phyloP scores from a whole-genome alignment of 2,113 vertebrate species.

The Hippocampus zosterae region DNA sequence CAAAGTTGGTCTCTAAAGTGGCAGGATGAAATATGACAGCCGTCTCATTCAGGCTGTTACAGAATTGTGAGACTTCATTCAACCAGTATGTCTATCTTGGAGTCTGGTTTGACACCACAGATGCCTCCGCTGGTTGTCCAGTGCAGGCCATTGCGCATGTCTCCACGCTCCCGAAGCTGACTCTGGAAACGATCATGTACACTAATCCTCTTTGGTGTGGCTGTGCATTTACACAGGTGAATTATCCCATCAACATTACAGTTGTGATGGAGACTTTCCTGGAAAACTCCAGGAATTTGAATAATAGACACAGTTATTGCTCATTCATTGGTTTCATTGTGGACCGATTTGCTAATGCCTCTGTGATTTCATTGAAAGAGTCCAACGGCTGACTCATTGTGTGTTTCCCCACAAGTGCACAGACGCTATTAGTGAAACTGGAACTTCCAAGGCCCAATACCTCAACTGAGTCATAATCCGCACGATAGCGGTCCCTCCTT shows the following conservation, averaged over 20 bases:
- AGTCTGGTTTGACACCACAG: slow-evolving; percentile 35
- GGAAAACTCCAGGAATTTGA: slow-evolving; percentile 42
- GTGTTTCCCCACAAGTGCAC: slow-evolving; percentile 24
- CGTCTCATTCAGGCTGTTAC: slow-evolving; percentile 28
- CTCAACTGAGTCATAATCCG: slow-evolving; percentile 49
- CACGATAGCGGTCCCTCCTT: slow-evolving; percentile 6
- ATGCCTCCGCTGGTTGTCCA: slow-evolving; percentile 14
- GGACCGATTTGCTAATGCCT: slow-evolving; percentile 30
- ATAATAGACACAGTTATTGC: slow-evolving; percentile 35
- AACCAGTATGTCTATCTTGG: slow-evolving; percentile 15
- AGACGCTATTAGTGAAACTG: slow-evolving; percentile 32
- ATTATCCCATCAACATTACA: slow-evolving; percentile 15
- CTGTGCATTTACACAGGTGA: slow-evolving; percentile 39
- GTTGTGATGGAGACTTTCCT: slow-evolving; percentile 23
- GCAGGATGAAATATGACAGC: slow-evolving; percentile 45
- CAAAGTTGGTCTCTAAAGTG: slow-evolving; percentile 8
- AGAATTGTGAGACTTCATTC: slow-evolving; percentile 43
- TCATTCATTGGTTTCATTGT: slow-evolving; percentile 31
- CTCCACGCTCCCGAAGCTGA: slow-evolving; percentile 7
- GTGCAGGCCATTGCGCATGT: slow-evolving; percentile 18
- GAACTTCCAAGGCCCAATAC: slow-evolving; percentile 32
- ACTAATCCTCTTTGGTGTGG: slow-evolving; percentile 32
- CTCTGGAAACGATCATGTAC: slow-evolving; percentile 28
- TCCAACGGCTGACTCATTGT: slow-evolving; percentile 49
- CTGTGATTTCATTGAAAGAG: slow-evolving; percentile 32